Evolutionary conservation across 2,888 invertebrate species (phyloP), one percentile per base, ranked within the genome.

Genomic region (Aplocera efformata): DNA sequence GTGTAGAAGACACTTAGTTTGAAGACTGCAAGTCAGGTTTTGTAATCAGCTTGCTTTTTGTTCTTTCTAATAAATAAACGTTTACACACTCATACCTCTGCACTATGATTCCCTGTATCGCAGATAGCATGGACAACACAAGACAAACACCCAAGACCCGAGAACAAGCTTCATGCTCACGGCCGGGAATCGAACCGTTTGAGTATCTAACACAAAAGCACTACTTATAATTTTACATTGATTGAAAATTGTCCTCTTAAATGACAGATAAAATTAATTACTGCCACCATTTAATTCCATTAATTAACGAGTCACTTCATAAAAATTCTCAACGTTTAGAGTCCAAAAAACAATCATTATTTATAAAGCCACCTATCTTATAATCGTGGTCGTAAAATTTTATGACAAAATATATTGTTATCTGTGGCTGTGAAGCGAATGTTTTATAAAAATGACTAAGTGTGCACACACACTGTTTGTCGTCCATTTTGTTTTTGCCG

Each of bases 311-410:
- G 30, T 30, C 27, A 27, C 27, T 2, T 13, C 22, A 20, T 10
- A 27, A 32, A 32, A 38, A 22, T 22, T 22, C 22, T 22, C 13
- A 23, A 21, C 30, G 22, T 5, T 9, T 24, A 30, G 22, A 22
- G 13, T 6, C 7, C 25, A 25, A 8, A 30, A 21, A 34, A 17
- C 13, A 34, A 34, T 24, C n/a, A 20, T 29, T 29, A 32, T 37
- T 38, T 32, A 40, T 36, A 11, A 27, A 7, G 17, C 22, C 26
- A 42, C 20, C 24, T 17, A 9, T 10, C 1, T 26, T 31, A 22
- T 27, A 27, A 35, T 42, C 22, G 31, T 17, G 30, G 7, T 33
- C 41, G 31, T 41, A 26, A 41, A 35, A 35, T 27, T 25, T 35
- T 32, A 42, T 13, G 31, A 13, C 13, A 2, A 6, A 6, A n/a